phyloP scores from a whole-genome alignment of 2,888 invertebrate species.

The Drosophila paucipuncta region DNA sequence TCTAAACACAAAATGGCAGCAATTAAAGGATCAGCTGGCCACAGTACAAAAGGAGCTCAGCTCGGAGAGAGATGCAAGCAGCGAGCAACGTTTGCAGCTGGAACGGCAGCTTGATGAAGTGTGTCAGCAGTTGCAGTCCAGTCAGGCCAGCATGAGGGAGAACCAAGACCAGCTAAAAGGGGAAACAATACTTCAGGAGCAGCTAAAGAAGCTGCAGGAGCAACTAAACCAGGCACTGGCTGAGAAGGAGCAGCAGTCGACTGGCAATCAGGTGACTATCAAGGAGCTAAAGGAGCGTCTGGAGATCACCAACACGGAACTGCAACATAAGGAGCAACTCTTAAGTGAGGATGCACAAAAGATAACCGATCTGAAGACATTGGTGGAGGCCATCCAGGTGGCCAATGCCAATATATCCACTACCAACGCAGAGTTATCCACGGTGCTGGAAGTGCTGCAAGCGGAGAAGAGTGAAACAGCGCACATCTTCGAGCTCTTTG shows the following conservation, averaged over 20 bases:
- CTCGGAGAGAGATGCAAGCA: slow-evolving; percentile 63
- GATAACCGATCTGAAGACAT: slow-evolving; percentile 73
- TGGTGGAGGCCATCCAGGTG: slow-evolving; percentile 74
- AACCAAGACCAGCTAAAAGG: slow-evolving; percentile 52
- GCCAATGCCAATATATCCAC: slow-evolving; percentile 79
- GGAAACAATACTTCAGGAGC: slow-evolving; percentile 30
- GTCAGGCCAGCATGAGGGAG: slow-evolving; percentile 47
- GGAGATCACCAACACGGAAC: slow-evolving; percentile 67
- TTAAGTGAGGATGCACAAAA: slow-evolving; percentile 73
- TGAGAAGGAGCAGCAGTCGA: slow-evolving; percentile 59
- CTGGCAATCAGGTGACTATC: slow-evolving; percentile 53
- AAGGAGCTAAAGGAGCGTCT: slow-evolving; percentile 68
- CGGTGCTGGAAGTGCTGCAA: slow-evolving; percentile 71
- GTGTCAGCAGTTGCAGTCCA: slow-evolving; percentile 62
- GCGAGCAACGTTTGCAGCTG: slow-evolving; percentile 60
- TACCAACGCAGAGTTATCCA: slow-evolving; percentile 77
- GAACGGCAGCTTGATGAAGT: slow-evolving; percentile 71
- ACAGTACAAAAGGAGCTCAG: slow-evolving; percentile 63
- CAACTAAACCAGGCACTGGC: slow-evolving; percentile 43
- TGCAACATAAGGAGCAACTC: slow-evolving; percentile 71
- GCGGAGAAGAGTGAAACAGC: slow-evolving; percentile 80
- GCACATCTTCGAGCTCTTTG: slow-evolving; percentile 81
- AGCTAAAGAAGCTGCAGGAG: slow-evolving; percentile 53
- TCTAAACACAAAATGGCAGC: slow-evolving; percentile 58
- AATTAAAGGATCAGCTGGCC: slow-evolving; percentile 67